Conservation (phyloP, 2,113 vertebrate species). For the Suncus etruscus region DNA sequence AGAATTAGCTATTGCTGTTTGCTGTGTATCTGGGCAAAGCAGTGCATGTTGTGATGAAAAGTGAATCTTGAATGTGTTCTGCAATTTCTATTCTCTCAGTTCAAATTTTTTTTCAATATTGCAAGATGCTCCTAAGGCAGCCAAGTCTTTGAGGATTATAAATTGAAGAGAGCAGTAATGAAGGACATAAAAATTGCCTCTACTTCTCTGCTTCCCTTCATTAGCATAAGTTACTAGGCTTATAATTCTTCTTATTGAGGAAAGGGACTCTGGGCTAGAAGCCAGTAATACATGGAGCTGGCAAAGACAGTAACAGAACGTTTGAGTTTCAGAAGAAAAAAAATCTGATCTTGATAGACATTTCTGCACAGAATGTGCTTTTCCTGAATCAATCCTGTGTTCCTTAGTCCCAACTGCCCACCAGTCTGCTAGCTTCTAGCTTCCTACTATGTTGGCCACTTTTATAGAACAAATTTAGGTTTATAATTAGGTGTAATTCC, state of each 20-base stretch:
- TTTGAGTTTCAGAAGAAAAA: conserved; percentile 26
- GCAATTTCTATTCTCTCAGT: conserved; percentile 37
- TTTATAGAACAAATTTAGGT: conserved; percentile 33
- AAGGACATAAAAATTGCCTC: conserved; percentile 45
- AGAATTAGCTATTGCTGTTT: conserved; percentile 31
- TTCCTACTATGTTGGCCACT: not conserved
- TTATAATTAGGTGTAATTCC: conserved; percentile 2
- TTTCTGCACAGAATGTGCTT: not conserved
- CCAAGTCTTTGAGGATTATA: conserved; percentile 18
- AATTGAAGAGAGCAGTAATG: conserved; percentile 42
- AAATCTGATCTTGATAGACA: conserved; percentile 30
- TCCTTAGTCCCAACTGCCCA: not conserved
- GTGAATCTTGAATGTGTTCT: conserved; percentile 2
- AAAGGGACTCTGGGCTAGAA: not conserved
- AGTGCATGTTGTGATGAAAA: not conserved
- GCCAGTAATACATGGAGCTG: not conserved
- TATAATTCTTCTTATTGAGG: not conserved
- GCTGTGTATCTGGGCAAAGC: conserved; percentile 19
- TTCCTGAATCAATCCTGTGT: not conserved
- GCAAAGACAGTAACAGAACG: not conserved
- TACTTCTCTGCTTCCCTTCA: conserved; percentile 49
- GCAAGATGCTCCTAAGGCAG: not conserved
- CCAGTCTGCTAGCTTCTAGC: not conserved
- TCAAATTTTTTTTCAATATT: conserved; percentile 15
- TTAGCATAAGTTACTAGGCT: conserved; percentile 50